Evolutionary conservation across 30 jellyfish, hydroid and myxozoan species (phyloP).

Genomic region (Chrysaora quinquecirrha): DNA sequence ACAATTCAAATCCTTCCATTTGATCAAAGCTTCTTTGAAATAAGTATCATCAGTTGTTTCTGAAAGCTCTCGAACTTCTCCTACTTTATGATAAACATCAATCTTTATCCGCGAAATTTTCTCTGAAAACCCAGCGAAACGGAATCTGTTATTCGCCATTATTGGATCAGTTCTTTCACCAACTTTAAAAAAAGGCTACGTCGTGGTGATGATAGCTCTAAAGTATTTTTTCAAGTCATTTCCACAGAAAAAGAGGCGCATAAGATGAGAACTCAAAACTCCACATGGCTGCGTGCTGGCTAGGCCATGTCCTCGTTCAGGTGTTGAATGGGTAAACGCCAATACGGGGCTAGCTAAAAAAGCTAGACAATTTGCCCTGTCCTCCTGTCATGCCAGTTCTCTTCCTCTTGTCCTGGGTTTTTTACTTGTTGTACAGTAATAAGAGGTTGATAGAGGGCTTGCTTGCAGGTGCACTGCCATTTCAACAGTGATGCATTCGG

Average conservation of each 20-base stretch:
- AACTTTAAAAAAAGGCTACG: too few relatives aligned
- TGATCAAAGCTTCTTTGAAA: slow-evolving; percentile 78
- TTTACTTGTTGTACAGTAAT: too few relatives aligned
- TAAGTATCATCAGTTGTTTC: slow-evolving; percentile 87
- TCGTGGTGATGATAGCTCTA: too few relatives aligned
- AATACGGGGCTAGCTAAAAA: background rate
- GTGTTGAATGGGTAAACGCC: background rate
- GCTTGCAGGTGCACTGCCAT: too few relatives aligned
- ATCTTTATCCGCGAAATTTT: slow-evolving; percentile 71
- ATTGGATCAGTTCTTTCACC: background rate
- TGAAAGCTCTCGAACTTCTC: slow-evolving; percentile 73
- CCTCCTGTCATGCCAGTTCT: too few relatives aligned
- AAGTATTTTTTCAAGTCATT: background rate
- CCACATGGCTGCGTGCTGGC: background rate
- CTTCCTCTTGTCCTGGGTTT: too few relatives aligned
- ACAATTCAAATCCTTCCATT: slow-evolving; percentile 89
- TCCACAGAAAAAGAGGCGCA: background rate
- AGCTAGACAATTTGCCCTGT: too few relatives aligned
- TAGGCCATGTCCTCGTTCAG: slow-evolving; percentile 2
- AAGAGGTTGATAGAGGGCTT: too few relatives aligned
- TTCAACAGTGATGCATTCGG: too few relatives aligned
- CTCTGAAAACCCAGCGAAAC: slow-evolving; percentile 77
- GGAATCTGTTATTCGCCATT: slow-evolving; percentile 60
- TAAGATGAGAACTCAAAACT: too few relatives aligned
- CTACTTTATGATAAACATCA: slow-evolving; percentile 74